Conservation (phyloP, 2,888 invertebrate species). For the Macropis europaea region DNA sequence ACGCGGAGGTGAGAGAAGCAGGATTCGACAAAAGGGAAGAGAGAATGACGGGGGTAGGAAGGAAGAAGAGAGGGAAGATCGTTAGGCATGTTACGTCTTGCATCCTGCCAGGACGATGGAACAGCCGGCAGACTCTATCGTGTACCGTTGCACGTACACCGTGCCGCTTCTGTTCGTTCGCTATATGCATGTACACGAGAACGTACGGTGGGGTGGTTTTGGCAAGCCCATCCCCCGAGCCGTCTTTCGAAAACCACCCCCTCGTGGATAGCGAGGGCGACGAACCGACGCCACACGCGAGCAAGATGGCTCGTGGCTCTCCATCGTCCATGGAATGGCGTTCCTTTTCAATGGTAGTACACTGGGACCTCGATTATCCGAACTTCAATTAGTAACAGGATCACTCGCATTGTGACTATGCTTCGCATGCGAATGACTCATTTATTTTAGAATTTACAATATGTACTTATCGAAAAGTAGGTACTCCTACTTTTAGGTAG, state of each 20-base stretch:
- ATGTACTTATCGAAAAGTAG: too few relatives aligned
- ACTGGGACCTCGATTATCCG: too few relatives aligned
- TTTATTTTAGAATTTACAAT: too few relatives aligned
- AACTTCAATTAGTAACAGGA: too few relatives aligned
- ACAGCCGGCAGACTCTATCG: conserved; percentile 73
- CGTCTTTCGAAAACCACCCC: conserved; percentile 69
- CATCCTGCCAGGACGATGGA: conserved; percentile 74
- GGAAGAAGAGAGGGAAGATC: conserved; percentile 59
- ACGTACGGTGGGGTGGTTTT: conserved; percentile 76
- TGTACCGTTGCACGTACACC: conserved; percentile 68
- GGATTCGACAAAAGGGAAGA: conserved; percentile 20
- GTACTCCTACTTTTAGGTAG: too few relatives aligned
- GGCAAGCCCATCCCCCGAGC: conserved; percentile 72
- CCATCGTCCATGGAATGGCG: conserved; percentile 7
- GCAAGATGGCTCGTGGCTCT: conserved; percentile 53
- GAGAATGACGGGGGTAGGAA: conserved; percentile 27
- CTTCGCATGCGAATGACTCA: too few relatives aligned
- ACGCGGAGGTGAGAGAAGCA: conserved; percentile 26
- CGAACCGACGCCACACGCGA: conserved; percentile 67
- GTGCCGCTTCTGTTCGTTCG: conserved; percentile 65
- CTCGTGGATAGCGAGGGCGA: conserved; percentile 64
- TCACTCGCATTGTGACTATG: too few relatives aligned
- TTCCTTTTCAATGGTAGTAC: too few relatives aligned
- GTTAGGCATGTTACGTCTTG: conserved; percentile 76
- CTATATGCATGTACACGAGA: conserved; percentile 65